phyloP scores from a whole-genome alignment of 2,888 invertebrate species.

The Zhuqinia jingwanae region DNA sequence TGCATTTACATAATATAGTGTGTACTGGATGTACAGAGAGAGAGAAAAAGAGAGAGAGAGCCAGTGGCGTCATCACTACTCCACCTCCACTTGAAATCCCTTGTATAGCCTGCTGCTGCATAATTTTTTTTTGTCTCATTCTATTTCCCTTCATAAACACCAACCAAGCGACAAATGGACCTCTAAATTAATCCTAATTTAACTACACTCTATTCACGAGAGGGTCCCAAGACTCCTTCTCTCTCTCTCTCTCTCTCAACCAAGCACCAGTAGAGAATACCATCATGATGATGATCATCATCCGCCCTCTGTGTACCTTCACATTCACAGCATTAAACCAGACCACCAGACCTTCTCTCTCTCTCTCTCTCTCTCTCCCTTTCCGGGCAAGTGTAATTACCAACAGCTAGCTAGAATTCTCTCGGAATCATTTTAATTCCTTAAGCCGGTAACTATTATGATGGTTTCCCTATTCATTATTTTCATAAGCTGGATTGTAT shows the following conservation, averaged over 20 bases:
- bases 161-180: slow-evolving; percentile 75
- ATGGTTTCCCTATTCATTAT: slow-evolving; percentile 37
- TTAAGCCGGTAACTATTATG: slow-evolving; percentile 53
- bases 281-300: background rate
- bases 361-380: too few species aligned
- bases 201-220: slow-evolving; percentile 70
- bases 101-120: background rate
- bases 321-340: background rate
- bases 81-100: background rate
- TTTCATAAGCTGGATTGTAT: slow-evolving; percentile 20
- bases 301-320: too few species aligned
- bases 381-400: slow-evolving; percentile 64
- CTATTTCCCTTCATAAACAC: slow-evolving; percentile 73
- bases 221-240: slow-evolving; percentile 28
- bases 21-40: background rate
- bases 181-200: slow-evolving; percentile 77
- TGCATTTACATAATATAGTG: background rate
- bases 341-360: background rate
- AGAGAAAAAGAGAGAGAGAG: background rate
- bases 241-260: background rate
- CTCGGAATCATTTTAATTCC: slow-evolving; percentile 66
- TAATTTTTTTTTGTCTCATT: slow-evolving; percentile 33
- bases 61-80: background rate
- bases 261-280: too few species aligned
- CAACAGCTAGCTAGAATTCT: slow-evolving; percentile 33